These are phyloP conservation scores for Conus ventricosus DNA, from an alignment of 1,140 invertebrate species.

Conservation along the genomic window DNA sequence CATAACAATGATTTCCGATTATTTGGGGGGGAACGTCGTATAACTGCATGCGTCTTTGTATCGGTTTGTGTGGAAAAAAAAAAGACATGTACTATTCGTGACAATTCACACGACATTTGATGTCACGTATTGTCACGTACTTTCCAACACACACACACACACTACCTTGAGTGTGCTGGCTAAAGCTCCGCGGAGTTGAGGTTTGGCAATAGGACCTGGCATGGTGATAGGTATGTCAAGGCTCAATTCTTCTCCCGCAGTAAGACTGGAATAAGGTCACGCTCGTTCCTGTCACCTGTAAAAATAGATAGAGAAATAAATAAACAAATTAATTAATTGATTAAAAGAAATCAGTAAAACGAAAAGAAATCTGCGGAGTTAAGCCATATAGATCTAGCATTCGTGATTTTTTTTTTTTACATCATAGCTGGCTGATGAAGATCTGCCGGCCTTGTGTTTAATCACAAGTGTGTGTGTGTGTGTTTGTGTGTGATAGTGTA, in stretches of 20 bases:
- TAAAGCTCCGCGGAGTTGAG: not conserved
- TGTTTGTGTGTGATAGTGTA: no score
- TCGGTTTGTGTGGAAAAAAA: no score
- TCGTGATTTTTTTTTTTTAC: not conserved
- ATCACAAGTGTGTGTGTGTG: no score
- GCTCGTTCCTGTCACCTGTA: not conserved
- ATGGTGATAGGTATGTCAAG: not conserved
- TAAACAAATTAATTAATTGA: not conserved
- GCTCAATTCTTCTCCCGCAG: not conserved
- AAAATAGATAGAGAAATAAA: not conserved
- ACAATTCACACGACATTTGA: no score
- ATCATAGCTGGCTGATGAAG: not conserved
- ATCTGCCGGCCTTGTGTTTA: no score
- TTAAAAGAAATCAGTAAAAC: not conserved
- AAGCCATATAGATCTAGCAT: not conserved
- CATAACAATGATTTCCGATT: no score
- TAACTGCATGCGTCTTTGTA: no score
- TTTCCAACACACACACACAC: no score
- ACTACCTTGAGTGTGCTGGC: constrained; percentile 5
- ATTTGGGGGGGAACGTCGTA: no score
- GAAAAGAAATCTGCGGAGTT: not conserved
- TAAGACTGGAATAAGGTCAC: not conserved
- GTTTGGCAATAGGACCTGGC: not conserved
- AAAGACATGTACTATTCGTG: no score
- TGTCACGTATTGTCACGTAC: no score